Percentiles rank a stretch among this genome's conserved stretches.
Evolutionary conservation across 64 coral and sea anemone species (phyloP).

Genomic region (Catalaphyllia jardinei): DNA sequence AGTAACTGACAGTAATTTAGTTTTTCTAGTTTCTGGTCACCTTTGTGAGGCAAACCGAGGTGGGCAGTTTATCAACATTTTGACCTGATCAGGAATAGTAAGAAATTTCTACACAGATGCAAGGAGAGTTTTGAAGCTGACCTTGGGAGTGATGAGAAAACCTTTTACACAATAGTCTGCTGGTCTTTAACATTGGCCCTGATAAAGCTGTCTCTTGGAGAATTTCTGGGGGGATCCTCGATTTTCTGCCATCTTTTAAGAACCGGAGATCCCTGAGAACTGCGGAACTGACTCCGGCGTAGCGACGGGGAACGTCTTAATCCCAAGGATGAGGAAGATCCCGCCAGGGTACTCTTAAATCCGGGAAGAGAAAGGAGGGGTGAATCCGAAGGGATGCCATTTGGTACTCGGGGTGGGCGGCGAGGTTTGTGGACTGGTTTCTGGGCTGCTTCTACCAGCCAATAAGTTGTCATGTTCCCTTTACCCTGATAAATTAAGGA

Average conservation of each 20-base stretch:
- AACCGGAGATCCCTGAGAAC: constrained; percentile 37
- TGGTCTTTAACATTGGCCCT: background rate
- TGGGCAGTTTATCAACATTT: too few species aligned
- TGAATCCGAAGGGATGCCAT: constrained; percentile 27
- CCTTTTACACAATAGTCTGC: background rate
- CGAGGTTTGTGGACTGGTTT: constrained; percentile 23
- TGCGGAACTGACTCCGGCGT: constrained; percentile 39
- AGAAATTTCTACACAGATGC: too few species aligned
- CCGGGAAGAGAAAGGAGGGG: constrained; percentile 26
- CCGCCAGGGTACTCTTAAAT: constrained; percentile 19
- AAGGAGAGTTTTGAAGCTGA: too few species aligned
- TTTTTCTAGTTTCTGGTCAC: too few species aligned
- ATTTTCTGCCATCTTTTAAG: constrained; percentile 42
- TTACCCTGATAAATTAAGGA: constrained; percentile 43
- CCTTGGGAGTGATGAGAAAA: too few species aligned
- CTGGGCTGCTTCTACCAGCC: constrained; percentile 12
- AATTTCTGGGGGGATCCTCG: constrained; percentile 10
- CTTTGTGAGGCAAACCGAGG: too few species aligned
- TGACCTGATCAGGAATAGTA: too few species aligned
- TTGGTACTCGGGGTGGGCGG: background rate
- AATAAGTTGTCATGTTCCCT: constrained; percentile 50
- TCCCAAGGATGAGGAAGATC: constrained; percentile 10
- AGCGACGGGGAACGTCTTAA: constrained; percentile 37
- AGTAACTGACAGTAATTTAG: too few species aligned
- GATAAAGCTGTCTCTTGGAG: constrained; percentile 26